These are phyloP conservation scores for Thera britannica DNA, from an alignment of 2,888 invertebrate species.

Conservation along the genomic window DNA sequence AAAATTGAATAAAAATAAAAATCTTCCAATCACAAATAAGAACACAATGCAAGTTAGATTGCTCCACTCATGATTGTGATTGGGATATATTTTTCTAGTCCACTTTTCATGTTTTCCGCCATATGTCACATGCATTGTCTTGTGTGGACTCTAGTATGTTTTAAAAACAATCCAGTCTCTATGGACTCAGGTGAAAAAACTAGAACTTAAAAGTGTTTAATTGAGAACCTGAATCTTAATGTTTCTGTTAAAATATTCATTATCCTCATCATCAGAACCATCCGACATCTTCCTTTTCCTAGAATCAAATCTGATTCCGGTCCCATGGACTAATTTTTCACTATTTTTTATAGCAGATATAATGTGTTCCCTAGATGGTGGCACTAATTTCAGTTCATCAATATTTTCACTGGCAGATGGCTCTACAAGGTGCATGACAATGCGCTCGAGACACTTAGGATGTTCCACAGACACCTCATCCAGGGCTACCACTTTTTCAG, in stretches of 20 bases:
- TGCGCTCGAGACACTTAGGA: constrained; percentile 88
- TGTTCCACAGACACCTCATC: constrained; percentile 87
- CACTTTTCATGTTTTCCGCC: too few species aligned
- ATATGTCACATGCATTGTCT: too few species aligned
- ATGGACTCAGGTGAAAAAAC: constrained; percentile 43
- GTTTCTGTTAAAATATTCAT: constrained; percentile 68
- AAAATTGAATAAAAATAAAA: too few species aligned
- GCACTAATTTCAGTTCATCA: constrained; percentile 72
- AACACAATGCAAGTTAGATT: too few species aligned
- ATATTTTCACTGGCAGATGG: constrained; percentile 65
- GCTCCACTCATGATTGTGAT: too few species aligned
- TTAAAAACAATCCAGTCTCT: not conserved
- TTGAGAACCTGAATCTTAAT: constrained; percentile 53
- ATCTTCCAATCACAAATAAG: too few species aligned
- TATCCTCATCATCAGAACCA: constrained; percentile 58
- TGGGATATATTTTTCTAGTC: too few species aligned
- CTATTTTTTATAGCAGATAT: constrained; percentile 78
- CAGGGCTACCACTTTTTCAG: constrained; percentile 48
- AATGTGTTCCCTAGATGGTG: constrained; percentile 78
- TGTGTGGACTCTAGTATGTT: too few species aligned
- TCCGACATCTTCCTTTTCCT: constrained; percentile 73
- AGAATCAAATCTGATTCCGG: constrained; percentile 73
- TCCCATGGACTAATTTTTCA: constrained; percentile 75
- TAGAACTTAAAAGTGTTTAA: constrained; percentile 39
- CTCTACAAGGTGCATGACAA: constrained; percentile 87